These are phyloP conservation scores for Ranitomeya imitator DNA, from an alignment of 2,113 vertebrate species.

Conservation along the genomic window DNA sequence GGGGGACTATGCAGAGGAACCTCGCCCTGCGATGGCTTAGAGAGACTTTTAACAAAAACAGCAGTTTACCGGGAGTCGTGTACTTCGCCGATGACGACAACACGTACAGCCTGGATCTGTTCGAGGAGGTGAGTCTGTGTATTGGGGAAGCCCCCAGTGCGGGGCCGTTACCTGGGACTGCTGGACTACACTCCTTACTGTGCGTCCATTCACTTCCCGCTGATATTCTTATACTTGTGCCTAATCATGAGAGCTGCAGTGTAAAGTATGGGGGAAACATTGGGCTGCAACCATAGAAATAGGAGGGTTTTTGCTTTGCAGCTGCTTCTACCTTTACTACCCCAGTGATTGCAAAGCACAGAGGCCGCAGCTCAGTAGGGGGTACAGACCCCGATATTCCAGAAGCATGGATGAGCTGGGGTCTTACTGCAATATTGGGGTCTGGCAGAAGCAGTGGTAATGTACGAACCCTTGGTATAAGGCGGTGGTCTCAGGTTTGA, in stretches of 20 bases:
- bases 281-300: not conserved
- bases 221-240: not conserved
- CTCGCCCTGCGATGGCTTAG: slow-evolving; percentile 93
- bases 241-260: not conserved
- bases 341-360: too few relatives aligned
- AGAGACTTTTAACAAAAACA: slow-evolving; percentile 91
- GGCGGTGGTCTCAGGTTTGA: too few relatives aligned
- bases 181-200: not conserved
- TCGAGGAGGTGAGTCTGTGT: slow-evolving; percentile 86
- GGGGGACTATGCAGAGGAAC: slow-evolving; percentile 98
- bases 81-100: slow-evolving; percentile 98
- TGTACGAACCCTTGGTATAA: too few relatives aligned
- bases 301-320: not conserved
- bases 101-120: slow-evolving; percentile 97
- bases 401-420: too few relatives aligned
- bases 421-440: too few relatives aligned
- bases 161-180: too few relatives aligned
- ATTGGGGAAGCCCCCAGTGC: too few relatives aligned
- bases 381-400: not conserved
- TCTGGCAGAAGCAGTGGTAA: too few relatives aligned
- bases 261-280: not conserved
- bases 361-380: not conserved
- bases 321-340: not conserved
- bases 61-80: slow-evolving; percentile 88
- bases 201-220: too few relatives aligned